Base-by-base conservation (phyloP, 2,113 vertebrate species). In the Psittacara wagleri region DNA sequence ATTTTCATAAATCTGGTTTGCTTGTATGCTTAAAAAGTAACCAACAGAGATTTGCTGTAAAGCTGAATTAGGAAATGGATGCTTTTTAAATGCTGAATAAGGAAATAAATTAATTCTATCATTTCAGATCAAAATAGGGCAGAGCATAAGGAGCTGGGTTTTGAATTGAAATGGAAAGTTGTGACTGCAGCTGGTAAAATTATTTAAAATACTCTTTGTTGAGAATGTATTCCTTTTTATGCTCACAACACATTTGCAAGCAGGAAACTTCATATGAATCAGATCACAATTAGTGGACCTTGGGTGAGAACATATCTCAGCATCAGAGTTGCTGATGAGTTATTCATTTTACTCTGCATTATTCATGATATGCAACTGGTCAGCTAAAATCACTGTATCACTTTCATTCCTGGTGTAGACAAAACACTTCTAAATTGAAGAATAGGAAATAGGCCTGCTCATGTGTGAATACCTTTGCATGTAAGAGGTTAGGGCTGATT, bases 301-400 rank as follows among this genome's bases (percentile, higher is more conserved):
- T 94, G 83, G 76, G 69, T 85, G 90, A 92, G 89, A 96, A 94
- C 19, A 51, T 37, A 92, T 77, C 75, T 86, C 88, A 83, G 61
- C 86, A 78, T 83, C 78, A 92, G 83, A 78, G 59, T 18, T 94
- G 69, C 73, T 92, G 92, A 86, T 93, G 63, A 83, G 94, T 88
- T 93, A 93, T 94, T 97, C 49, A 95, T 95, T 94, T 91, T 57
- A 57, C 37, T 73, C 68, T 96, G 86, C 78, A 92, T 97, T 97
- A 96, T 96, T 96, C 83, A 92, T 86, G 66, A 83, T 68, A 63
- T 83, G 81, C 84, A 94, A 95, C 11, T 90, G 96, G 96, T 96
- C 95, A 96, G 86, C 88, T 86, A 90, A 95, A 95, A 96, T 92
- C 86, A 93, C 0, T 0, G 57, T 46, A 89, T 82, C 68, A 23